Evolutionary conservation across 2,113 vertebrate species (phyloP).

Genomic region (Passer montanus): DNA sequence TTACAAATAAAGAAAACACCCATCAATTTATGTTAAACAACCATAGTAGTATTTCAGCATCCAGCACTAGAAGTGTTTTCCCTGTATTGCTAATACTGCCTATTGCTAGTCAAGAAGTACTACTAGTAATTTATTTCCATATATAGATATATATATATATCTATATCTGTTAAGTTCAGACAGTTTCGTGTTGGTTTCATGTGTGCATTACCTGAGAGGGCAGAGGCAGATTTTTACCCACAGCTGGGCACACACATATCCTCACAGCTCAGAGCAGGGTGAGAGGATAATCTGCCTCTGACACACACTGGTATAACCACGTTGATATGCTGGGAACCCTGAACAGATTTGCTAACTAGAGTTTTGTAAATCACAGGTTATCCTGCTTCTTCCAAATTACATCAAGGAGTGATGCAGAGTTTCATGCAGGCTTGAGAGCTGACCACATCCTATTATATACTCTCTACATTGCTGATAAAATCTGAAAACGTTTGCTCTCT

Average conservation of each 20-base stretch:
- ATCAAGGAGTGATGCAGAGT: not conserved
- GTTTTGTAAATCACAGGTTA: conserved; percentile 49
- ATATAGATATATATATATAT: too few species aligned
- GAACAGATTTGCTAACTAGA: not conserved
- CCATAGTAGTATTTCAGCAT: not conserved
- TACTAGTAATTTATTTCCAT: not conserved
- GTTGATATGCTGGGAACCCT: not conserved
- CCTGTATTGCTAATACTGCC: not conserved
- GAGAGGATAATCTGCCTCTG: not conserved
- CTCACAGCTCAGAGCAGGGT: not conserved
- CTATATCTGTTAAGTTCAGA: not conserved
- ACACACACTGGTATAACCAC: not conserved
- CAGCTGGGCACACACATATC: not conserved
- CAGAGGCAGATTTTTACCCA: not conserved
- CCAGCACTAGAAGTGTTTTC: not conserved
- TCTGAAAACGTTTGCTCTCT: not conserved
- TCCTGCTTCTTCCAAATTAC: conserved; percentile 20
- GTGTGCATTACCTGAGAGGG: not conserved
- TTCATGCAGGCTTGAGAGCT: not conserved
- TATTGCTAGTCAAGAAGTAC: not conserved
- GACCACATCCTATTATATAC: not conserved
- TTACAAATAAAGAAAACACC: not conserved
- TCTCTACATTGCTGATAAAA: not conserved
- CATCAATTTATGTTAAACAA: not conserved
- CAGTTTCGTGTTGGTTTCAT: not conserved